A percentile compares a stretch with the other conserved stretches of the same genome.
These are phyloP conservation scores for Sturnus vulgaris DNA, from an alignment of 2,113 vertebrate species.

Conservation along the genomic window DNA sequence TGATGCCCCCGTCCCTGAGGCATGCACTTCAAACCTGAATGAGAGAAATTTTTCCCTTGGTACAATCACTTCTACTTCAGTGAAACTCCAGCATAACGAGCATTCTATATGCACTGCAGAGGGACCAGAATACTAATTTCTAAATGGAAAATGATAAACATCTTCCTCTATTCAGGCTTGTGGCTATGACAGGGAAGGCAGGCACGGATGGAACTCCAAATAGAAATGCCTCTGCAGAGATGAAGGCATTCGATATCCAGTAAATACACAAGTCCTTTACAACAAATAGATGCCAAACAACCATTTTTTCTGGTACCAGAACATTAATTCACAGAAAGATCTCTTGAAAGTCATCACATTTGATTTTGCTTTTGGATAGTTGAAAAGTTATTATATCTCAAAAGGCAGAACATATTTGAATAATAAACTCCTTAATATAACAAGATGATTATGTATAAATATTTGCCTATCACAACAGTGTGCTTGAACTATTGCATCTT, in stretches of 20 bases:
- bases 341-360: background rate
- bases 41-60: constrained; percentile 31
- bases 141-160: constrained; percentile 37
- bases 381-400: background rate
- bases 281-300: background rate
- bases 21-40: constrained; percentile 39
- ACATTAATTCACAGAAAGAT: background rate
- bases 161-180: constrained; percentile 18
- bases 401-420: constrained; percentile 1
- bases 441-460: background rate
- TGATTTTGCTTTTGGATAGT: background rate
- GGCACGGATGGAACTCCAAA: background rate
- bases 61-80: constrained; percentile 35
- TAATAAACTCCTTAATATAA: constrained; percentile 1
- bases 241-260: background rate
- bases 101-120: constrained; percentile 15
- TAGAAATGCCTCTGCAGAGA: background rate
- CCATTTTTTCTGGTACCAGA: background rate
- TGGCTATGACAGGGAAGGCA: background rate
- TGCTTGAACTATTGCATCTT: constrained; percentile 9
- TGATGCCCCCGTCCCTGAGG: background rate
- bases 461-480: background rate
- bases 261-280: background rate
- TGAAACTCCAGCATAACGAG: constrained; percentile 2
- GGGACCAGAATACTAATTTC: constrained; percentile 44